Evolutionary conservation across 2,888 invertebrate genomes (phyloP).

Genomic region (Dysmachus trigonus): DNA sequence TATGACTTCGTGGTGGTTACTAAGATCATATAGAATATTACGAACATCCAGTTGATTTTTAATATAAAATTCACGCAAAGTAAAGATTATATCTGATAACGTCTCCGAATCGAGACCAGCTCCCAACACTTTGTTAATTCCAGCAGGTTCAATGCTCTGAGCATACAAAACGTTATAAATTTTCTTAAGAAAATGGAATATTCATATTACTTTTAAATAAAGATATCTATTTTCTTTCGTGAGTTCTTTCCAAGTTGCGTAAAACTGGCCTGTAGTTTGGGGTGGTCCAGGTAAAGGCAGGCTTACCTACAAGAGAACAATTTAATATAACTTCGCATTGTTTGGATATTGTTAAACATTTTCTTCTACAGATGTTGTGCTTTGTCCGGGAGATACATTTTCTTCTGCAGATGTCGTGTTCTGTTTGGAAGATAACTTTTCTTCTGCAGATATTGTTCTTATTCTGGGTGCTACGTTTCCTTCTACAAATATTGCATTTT

Average conservation of each 20-base stretch:
- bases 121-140: slow-evolving; percentile 60
- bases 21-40: slow-evolving; percentile 57
- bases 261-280: slow-evolving; percentile 60
- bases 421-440: not conserved
- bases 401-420: not conserved
- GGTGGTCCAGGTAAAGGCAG: slow-evolving; percentile 56
- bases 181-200: not conserved
- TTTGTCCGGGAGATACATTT: not conserved
- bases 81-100: slow-evolving; percentile 56
- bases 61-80: slow-evolving; percentile 58
- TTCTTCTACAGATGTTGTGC: not conserved
- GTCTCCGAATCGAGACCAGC: slow-evolving; percentile 61
- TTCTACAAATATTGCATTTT: not conserved
- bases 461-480: not conserved
- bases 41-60: slow-evolving; percentile 55
- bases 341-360: not conserved
- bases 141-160: slow-evolving; percentile 56
- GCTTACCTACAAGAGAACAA: slow-evolving; percentile 48
- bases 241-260: slow-evolving; percentile 61
- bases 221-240: slow-evolving; percentile 57
- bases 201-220: slow-evolving; percentile 57
- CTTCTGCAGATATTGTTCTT: not conserved
- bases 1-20: slow-evolving; percentile 58
- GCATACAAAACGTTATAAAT: slow-evolving; percentile 19
- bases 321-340: not conserved